Evolutionary conservation across 2,888 invertebrate species (phyloP).

Genomic region (Drosophila mimica): DNA sequence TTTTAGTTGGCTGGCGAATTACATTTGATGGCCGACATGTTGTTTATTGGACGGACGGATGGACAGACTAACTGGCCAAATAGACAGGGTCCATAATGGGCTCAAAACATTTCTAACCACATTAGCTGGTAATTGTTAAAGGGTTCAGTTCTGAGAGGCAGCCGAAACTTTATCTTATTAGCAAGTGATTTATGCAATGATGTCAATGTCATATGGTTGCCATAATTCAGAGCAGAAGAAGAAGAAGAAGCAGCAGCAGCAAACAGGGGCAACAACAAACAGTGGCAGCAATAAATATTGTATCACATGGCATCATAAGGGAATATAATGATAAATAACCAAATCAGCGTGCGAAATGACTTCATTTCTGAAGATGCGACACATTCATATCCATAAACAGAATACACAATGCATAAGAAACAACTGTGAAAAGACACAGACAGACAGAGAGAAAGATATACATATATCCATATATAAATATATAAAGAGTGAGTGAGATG

Average conservation of each 20-base stretch:
- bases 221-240: constrained; percentile 57
- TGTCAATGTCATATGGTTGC: constrained; percentile 73
- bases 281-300: constrained; percentile 69
- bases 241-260: not conserved
- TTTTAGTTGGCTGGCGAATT: constrained; percentile 50
- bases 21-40: constrained; percentile 45
- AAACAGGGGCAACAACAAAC: constrained; percentile 9
- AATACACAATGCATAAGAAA: constrained; percentile 44
- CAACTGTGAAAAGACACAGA: constrained; percentile 44
- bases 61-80: constrained; percentile 37
- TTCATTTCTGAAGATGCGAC: constrained; percentile 69
- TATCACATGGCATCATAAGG: constrained; percentile 77
- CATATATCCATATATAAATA: not conserved
- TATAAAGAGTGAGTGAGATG: not conserved
- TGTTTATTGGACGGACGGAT: constrained; percentile 52
- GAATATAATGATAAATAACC: constrained; percentile 80
- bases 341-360: constrained; percentile 74
- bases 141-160: constrained; percentile 36
- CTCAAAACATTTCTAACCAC: constrained; percentile 38
- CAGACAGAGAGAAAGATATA: constrained; percentile 14
- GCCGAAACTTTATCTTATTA: constrained; percentile 25
- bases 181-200: constrained; percentile 67
- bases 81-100: constrained; percentile 62
- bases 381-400: constrained; percentile 56
- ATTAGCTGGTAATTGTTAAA: constrained; percentile 58